phyloP scores from a whole-genome alignment of 2,888 invertebrate genomes.

The Dryobota labecula region DNA sequence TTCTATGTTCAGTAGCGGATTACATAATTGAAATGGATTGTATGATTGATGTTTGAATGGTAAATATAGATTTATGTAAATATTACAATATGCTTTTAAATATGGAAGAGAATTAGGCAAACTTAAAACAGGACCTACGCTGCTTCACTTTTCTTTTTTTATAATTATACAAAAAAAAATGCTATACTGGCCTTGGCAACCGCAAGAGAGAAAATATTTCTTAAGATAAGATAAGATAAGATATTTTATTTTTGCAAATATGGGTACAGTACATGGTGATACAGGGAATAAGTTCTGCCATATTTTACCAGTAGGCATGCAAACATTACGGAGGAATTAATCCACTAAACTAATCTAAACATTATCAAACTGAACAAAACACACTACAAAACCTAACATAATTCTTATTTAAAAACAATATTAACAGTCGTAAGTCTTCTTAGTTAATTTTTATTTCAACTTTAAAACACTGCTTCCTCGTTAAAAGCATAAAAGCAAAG shows the following conservation, averaged over 20 bases:
- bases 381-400: no score
- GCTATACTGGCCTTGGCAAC: neutral
- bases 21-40: neutral
- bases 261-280: no score
- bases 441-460: conserved; percentile 9
- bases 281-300: no score
- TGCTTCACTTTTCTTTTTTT: neutral
- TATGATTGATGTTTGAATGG: neutral
- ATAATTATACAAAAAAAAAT: neutral
- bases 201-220: neutral
- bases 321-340: no score
- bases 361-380: no score
- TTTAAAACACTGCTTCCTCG: conserved; percentile 3
- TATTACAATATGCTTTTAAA: neutral
- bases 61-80: neutral
- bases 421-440: no score
- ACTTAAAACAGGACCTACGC: neutral
- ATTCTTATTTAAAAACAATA: no score
- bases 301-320: no score
- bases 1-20: neutral
- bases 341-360: no score
- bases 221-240: no score
- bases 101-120: neutral
- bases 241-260: no score
- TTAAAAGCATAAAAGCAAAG: neutral